A percentile compares a stretch with the other conserved stretches of the same genome.
phyloP scores from a whole-genome alignment of 2,888 invertebrate genomes.

The Ectropis crepuscularia region DNA sequence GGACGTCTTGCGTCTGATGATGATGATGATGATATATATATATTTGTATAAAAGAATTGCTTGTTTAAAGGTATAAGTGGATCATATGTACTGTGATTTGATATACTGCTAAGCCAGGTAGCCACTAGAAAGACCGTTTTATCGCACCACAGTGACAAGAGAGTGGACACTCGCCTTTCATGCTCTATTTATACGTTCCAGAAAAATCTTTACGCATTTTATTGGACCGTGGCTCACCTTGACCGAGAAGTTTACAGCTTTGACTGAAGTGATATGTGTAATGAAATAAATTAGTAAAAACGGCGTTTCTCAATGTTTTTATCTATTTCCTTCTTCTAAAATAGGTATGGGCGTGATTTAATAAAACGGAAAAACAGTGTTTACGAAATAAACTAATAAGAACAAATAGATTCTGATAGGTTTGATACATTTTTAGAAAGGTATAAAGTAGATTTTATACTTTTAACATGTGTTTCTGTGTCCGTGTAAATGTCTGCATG shows the following conservation, averaged over 20 bases:
- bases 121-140: conserved; percentile 19
- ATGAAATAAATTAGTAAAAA: conserved; percentile 4
- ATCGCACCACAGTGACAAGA: conserved; percentile 18
- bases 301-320: not conserved
- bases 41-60: too few relatives aligned
- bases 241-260: conserved; percentile 13
- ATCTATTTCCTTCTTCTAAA: not conserved
- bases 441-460: too few relatives aligned
- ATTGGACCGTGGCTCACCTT: conserved; percentile 10
- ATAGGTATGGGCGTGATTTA: too few relatives aligned
- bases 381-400: too few relatives aligned
- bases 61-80: too few relatives aligned
- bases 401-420: too few relatives aligned
- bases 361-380: too few relatives aligned
- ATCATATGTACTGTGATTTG: not conserved
- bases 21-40: too few relatives aligned
- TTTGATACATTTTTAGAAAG: too few relatives aligned
- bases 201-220: conserved; percentile 13
- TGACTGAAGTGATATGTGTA: not conserved
- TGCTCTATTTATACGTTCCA: conserved; percentile 19
- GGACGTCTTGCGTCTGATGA: too few relatives aligned
- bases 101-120: conserved; percentile 6
- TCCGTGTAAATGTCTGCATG: too few relatives aligned
- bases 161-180: conserved; percentile 24
- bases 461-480: too few relatives aligned